Evolutionary conservation across 2,113 vertebrate genomes (phyloP).

Genomic region (Natator depressus): DNA sequence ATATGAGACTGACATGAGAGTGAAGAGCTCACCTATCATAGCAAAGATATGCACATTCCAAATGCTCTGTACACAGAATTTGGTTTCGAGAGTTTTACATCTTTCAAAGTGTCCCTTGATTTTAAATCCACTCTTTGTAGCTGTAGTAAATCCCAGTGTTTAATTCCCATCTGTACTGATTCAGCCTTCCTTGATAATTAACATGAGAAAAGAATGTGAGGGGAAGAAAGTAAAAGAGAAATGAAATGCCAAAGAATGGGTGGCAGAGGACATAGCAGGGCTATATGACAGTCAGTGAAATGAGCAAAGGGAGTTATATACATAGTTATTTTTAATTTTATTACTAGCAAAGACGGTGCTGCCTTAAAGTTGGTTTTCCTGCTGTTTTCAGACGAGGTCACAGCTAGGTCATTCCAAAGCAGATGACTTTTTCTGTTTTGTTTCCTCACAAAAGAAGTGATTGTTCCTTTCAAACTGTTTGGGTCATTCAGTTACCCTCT

Average conservation of each 20-base stretch:
- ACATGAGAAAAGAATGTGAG: neutral
- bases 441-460: neutral
- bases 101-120: neutral
- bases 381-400: conserved; percentile 35
- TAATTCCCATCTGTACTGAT: neutral
- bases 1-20: neutral
- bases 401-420: conserved; percentile 21
- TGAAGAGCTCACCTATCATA: neutral
- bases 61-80: neutral
- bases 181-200: neutral
- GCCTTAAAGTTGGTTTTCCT: neutral
- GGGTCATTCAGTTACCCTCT: neutral
- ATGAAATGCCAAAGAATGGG: neutral
- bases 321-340: neutral
- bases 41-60: neutral
- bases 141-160: neutral
- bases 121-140: neutral
- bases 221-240: neutral
- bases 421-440: neutral
- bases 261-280: neutral
- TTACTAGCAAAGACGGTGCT: neutral
- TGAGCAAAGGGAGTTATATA: neutral
- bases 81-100: neutral
- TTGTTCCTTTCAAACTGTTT: neutral
- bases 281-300: neutral